These are phyloP conservation scores for Galeruca laticollis DNA, from an alignment of 2,888 invertebrate genomes.

Conservation along the genomic window DNA sequence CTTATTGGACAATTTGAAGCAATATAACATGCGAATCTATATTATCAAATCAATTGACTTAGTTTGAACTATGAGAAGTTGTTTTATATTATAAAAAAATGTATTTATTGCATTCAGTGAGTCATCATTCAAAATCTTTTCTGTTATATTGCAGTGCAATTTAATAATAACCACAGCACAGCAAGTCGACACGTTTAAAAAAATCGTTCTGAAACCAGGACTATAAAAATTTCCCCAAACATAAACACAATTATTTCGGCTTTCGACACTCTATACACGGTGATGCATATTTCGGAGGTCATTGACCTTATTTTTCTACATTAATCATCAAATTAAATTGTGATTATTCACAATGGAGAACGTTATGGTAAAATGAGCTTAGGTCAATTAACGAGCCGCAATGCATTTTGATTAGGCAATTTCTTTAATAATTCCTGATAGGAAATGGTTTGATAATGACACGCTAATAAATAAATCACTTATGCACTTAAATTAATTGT, in stretches of 20 bases:
- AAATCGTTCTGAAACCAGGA: conserved; percentile 10
- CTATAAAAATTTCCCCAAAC: conserved; percentile 29
- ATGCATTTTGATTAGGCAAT: conserved; percentile 38
- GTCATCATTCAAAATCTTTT: no score
- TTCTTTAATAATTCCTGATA: conserved; percentile 14
- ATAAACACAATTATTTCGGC: conserved; percentile 33
- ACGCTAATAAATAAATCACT: not conserved
- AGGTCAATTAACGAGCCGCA: conserved; percentile 35
- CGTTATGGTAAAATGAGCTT: conserved; percentile 38
- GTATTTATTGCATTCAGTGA: no score
- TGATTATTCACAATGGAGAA: conserved; percentile 42
- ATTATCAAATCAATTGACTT: no score
- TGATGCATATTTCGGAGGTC: conserved; percentile 38
- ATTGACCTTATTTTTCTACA: conserved; percentile 33
- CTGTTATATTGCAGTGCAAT: no score
- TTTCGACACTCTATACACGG: conserved; percentile 28
- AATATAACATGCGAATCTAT: no score
- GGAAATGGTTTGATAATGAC: not conserved
- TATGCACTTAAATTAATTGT: not conserved
- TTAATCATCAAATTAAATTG: conserved; percentile 45
- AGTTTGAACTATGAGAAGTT: no score
- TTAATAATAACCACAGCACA: not conserved
- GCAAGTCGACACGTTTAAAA: conserved; percentile 4
- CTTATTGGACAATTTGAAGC: no score
- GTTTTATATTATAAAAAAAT: no score